Evolutionary conservation across 2,888 invertebrate genomes (phyloP).

Genomic region (Meliscaeva auricollis): DNA sequence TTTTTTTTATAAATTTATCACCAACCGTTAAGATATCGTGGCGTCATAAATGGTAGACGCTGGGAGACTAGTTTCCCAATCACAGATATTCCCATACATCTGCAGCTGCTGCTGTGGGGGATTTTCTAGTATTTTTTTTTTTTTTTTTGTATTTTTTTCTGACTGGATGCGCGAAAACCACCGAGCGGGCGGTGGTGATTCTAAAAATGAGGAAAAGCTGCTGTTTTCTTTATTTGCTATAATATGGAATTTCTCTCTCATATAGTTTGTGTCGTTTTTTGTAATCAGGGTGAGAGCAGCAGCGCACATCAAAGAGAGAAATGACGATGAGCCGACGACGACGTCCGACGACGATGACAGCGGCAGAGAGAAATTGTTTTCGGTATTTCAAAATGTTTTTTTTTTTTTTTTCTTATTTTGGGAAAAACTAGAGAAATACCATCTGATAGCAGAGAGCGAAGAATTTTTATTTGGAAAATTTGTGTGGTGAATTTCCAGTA

Average conservation of each 20-base stretch:
- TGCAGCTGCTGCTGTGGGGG: slow-evolving; percentile 67
- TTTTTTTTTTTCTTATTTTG: slow-evolving; percentile 11
- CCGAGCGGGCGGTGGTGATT: slow-evolving; percentile 56
- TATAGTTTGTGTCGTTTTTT: slow-evolving; percentile 6
- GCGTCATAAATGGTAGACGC: slow-evolving; percentile 79
- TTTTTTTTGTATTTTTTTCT: slow-evolving; percentile 14
- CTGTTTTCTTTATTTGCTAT: slow-evolving; percentile 49
- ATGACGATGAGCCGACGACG: not conserved
- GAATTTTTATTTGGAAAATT: not conserved
- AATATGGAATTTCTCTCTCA: slow-evolving; percentile 18
- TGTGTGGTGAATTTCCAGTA: slow-evolving; percentile 45
- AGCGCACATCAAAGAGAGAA: slow-evolving; percentile 8
- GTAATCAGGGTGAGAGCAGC: slow-evolving; percentile 69
- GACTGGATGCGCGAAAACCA: slow-evolving; percentile 66
- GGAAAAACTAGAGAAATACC: slow-evolving; percentile 25
- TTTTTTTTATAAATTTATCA: slow-evolving; percentile 54
- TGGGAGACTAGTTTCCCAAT: slow-evolving; percentile 79
- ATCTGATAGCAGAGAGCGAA: slow-evolving; percentile 38
- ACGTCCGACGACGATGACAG: not conserved
- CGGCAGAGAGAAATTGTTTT: slow-evolving; percentile 27
- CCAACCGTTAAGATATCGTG: slow-evolving; percentile 78
- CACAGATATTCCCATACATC: slow-evolving; percentile 78
- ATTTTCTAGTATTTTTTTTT: slow-evolving; percentile 54
- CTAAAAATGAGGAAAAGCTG: slow-evolving; percentile 63
- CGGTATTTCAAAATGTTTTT: not conserved